Evolutionary conservation across 2,113 vertebrate species (phyloP).

Genomic region (Ctenodactylus gundi): DNA sequence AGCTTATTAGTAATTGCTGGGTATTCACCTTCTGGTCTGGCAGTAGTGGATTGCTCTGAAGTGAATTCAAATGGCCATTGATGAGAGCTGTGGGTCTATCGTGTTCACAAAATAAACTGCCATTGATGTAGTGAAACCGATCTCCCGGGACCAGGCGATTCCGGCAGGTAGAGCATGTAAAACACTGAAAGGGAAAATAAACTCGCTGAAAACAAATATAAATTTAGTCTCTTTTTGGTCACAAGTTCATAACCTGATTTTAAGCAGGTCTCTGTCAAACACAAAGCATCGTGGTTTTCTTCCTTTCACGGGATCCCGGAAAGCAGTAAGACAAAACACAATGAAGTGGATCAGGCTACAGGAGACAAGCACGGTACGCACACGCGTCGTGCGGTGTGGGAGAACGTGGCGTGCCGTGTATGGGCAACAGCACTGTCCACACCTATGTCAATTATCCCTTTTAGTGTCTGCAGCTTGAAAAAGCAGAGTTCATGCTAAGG

Average conservation of each 20-base stretch:
- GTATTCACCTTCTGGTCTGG: constrained; percentile 98
- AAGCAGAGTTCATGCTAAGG: not conserved
- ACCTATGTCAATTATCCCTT: not conserved
- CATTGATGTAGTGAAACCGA: constrained; percentile 99
- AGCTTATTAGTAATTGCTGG: constrained; percentile 84
- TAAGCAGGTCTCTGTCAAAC: constrained; percentile 62
- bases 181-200: constrained; percentile 90
- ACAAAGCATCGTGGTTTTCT: constrained; percentile 41
- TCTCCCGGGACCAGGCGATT: constrained; percentile 99
- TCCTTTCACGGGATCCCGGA: not conserved
- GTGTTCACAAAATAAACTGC: constrained; percentile 99
- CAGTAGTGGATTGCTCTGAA: constrained; percentile 99
- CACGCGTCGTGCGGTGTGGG: rapidly evolving
- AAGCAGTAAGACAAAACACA: not conserved
- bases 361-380: not conserved
- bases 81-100: constrained; percentile 99
- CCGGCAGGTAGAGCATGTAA: constrained; percentile 99
- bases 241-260: constrained; percentile 74
- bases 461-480: not conserved
- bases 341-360: not conserved
- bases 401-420: no score
- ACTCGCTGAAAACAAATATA: constrained; percentile 78
- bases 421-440: not conserved
- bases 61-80: constrained; percentile 99
- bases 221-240: constrained; percentile 72